Evolutionary conservation across 2,888 invertebrate species (phyloP), one percentile per base, ranked within the genome.

Genomic region (Fissipunctia ypsillon): DNA sequence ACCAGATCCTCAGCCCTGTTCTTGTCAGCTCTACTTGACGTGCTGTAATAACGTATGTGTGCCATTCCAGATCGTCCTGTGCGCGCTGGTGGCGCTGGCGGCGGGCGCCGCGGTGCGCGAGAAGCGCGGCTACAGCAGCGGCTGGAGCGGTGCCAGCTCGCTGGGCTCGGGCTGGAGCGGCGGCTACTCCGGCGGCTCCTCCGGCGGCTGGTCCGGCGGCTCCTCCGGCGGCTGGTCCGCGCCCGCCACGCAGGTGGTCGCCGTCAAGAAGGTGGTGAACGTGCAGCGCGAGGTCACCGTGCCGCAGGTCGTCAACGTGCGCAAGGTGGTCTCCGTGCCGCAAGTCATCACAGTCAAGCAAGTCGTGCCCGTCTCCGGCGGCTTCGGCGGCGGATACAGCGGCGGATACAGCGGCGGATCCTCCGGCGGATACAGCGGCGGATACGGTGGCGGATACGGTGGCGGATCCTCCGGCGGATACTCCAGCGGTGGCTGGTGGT

Each of bases 311-410:
- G 84, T 91, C 75, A 78, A 81, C 64, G 91, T 92, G 43, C 91
- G 87, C 76, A 93, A 91, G 83, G 87, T 91, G 45, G 89, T 94
- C 78, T 91, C 92, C 77, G 91, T 88, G 54, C 93, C 92, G 52
- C 91, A 91, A 82, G 90, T 92, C 75, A 90, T 94, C 80, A 88
- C 91, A 66, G 93, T 91, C 78, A 88, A 91, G 76, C 89, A 91
- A 83, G 83, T 91, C 22, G 87, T 89, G 67, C 84, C 90, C 69
- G 76, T 85, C 71, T 88, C 90, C 60, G 61, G 68, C 9, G 70
- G 81, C 5, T 79, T 65, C 75, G 38, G 68, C 25, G 72, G 78
- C 43, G 80, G 83, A 38, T 74, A 71, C 66, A 41, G 72, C 48
- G 70, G 78, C 31, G 74, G 73, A 38, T 69, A 60, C 76, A 48